phyloP scores from a whole-genome alignment of 2,113 vertebrate genomes.

The Sturnus vulgaris region DNA sequence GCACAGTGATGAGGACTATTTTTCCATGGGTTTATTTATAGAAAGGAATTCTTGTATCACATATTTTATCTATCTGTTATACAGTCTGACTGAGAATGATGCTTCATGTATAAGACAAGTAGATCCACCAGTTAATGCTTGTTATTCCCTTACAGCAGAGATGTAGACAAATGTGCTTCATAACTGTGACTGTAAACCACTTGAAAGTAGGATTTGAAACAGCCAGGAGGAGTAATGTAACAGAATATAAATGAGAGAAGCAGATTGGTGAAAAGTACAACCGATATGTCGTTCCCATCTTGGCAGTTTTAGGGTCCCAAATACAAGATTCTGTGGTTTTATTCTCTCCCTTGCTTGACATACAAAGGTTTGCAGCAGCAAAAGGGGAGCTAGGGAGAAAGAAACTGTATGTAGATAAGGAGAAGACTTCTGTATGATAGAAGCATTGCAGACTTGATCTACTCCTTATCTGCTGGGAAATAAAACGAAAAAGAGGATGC shows the following conservation, averaged over 20 bases:
- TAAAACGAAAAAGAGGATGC: not conserved
- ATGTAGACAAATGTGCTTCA: not conserved
- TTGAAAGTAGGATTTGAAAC: not conserved
- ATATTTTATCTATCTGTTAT: not conserved
- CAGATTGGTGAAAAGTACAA: not conserved
- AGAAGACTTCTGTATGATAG: not conserved
- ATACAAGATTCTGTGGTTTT: not conserved
- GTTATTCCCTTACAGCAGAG: not conserved
- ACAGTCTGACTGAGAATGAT: not conserved
- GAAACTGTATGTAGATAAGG: not conserved
- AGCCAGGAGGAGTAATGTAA: not conserved
- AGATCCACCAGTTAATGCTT: not conserved
- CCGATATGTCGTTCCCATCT: not conserved
- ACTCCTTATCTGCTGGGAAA: not conserved
- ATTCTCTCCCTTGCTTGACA: not conserved
- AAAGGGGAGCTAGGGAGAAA: not conserved
- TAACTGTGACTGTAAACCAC: not conserved
- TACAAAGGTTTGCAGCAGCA: not conserved
- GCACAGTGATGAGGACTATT: not conserved
- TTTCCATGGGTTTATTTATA: not conserved
- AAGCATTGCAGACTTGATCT: not conserved
- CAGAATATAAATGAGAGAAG: not conserved
- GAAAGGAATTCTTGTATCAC: not conserved
- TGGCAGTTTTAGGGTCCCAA: not conserved
- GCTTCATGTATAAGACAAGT: not conserved